These are phyloP conservation scores for Romanogobio albipinnatus DNA, from an alignment of 2,113 vertebrate genomes.

Conservation along the genomic window DNA sequence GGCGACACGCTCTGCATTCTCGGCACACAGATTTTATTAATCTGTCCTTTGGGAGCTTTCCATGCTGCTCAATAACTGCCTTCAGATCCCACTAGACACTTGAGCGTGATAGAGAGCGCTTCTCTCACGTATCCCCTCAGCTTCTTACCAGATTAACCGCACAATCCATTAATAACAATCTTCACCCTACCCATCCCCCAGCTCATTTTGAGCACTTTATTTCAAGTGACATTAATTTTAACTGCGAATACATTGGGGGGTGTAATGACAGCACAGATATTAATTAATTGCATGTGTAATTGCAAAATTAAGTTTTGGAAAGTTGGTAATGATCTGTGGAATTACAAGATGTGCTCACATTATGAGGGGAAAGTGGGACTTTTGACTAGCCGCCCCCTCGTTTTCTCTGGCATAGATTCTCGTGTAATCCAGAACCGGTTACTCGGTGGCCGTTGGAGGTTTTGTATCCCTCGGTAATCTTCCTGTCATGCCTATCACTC, in stretches of 20 bases:
- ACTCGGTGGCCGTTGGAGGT: conserved; percentile 66
- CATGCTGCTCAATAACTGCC: conserved; percentile 58
- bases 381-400: conserved; percentile 47
- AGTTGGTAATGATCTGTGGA: conserved; percentile 83
- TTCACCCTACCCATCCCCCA: conserved; percentile 61
- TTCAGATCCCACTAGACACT: conserved; percentile 58
- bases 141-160: conserved; percentile 78
- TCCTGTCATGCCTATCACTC: conserved; percentile 79
- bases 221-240: conserved; percentile 73
- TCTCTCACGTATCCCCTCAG: conserved; percentile 55
- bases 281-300: conserved; percentile 87
- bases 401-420: conserved; percentile 51
- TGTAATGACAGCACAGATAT: conserved; percentile 84
- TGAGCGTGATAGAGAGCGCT: conserved; percentile 50
- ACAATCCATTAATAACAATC: conserved; percentile 81
- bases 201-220: conserved; percentile 81
- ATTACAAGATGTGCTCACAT: conserved; percentile 73
- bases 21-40: conserved; percentile 71
- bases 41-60: conserved; percentile 68
- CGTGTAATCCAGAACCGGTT: conserved; percentile 74
- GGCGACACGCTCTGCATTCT: conserved; percentile 55
- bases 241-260: conserved; percentile 77
- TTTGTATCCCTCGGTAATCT: conserved; percentile 78
- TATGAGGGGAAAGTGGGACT: conserved; percentile 65
- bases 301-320: conserved; percentile 84